Base-by-base conservation (phyloP, 2,797 vertebrate species). In the Apodemus agrarius region DNA sequence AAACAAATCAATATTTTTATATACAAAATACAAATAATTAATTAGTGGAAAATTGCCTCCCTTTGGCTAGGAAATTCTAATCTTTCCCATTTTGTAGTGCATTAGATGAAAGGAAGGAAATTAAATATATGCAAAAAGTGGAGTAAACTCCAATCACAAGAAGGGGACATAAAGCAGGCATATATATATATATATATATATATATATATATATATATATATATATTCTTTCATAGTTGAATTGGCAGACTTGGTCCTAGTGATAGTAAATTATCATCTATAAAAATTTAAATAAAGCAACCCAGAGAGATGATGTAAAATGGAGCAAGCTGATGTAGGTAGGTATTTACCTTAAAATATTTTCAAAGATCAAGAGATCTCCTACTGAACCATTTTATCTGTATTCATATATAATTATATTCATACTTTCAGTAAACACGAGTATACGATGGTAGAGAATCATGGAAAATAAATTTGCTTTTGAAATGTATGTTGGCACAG, bases 1-100 rank as follows among this genome's bases (percentile, higher is more conserved):
- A 90, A 34, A 95, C 95, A 96, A 97, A 97, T 37, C 87, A 61
- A 90, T 95, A 92, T 93, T 79, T 96, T 96, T 95, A 89, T 88
- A 82, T 92, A 78, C 46, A 94, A 93, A 96, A 29, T 90, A 37
- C 87, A 96, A 94, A 95, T 96, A 97, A 98, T 97, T 94, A 93
- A 96, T 96, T 85, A 93, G 54, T 79, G 26, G 11, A 82, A 26
- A 94, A 67, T 82, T 93, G 31, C 74, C 59, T 98, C 96, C 4
- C 63, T 93, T 94, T 96, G 85, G 78, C 83, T 95, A 95, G 87
- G 96, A 89, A 86, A 90, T 24, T 92, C 54, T 92, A 97, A 95
- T n/a, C 61, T 94, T 72, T 91, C n/a, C 69, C 96, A 94, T 95
- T 96, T 79, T 96, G 83, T 96, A 54, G 40, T 16, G 40, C 31